Base-by-base conservation (phyloP, 2,888 invertebrate species). In the Macrophya annulata region DNA sequence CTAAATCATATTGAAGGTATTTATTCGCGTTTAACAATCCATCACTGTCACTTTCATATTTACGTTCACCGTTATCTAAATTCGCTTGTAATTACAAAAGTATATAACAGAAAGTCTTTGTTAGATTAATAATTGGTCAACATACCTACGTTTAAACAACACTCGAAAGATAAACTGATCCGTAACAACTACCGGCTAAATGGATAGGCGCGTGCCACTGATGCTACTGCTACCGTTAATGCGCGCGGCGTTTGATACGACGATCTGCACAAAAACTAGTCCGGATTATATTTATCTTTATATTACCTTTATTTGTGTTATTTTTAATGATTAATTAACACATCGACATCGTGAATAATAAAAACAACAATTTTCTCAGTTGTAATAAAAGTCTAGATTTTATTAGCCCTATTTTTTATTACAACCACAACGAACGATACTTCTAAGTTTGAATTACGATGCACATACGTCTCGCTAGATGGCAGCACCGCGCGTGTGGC, bases 381-480 rank as follows among this genome's bases (percentile, higher is more conserved):
- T 51, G n/a, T 55, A n/a, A 6, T 55, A n/a, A 55, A 8, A n/a
- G 55, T n/a, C 6, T 1, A 51, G 17, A n/a, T 55, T 55, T 8
- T 8, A 55, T 55, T 55, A 6, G n/a, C n/a, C n/a, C n/a, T 55
- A 55, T 8, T 55, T 55, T 31, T 55, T n/a, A 55, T n/a, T n/a
- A n/a, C n/a, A 55, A 55, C 55, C n/a, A n/a, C 55, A n/a, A n/a
- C n/a, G n/a, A n/a, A 55, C 55, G 55, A 55, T 55, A 55, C 55
- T 8, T 55, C n/a, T 17, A 55, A 55, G 55, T n/a, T 55, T 55
- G n/a, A n/a, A 55, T n/a, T 55, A 8, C 55, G 0, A 8, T 8
- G 0, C 6, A 8, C 8, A n/a, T n/a, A 55, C n/a, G 55, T 55
- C n/a, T n/a, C n/a, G 6, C 8, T n/a, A 55, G 55, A n/a, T 55